Evolutionary conservation across 2,113 vertebrate species (phyloP).

Genomic region (Menidia beryllina): DNA sequence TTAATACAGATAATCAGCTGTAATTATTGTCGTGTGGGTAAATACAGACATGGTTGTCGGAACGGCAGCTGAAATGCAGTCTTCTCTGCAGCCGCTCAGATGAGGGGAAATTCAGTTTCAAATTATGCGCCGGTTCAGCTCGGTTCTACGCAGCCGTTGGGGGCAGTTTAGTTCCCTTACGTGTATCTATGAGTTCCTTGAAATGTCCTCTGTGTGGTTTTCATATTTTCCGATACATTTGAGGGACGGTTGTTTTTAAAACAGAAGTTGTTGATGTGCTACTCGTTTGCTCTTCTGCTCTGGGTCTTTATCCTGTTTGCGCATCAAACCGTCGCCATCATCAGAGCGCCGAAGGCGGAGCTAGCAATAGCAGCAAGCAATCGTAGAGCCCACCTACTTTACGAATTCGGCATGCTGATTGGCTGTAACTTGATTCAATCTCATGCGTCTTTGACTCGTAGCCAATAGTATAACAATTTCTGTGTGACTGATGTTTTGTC

Average conservation of each 20-base stretch:
- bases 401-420: slow-evolving; percentile 25
- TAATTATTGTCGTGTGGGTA: slow-evolving; percentile 26
- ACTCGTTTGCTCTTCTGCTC: slow-evolving; percentile 60
- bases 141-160: slow-evolving; percentile 63
- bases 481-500: slow-evolving; percentile 47
- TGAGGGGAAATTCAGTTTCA: slow-evolving; percentile 58
- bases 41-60: slow-evolving; percentile 58
- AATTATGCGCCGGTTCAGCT: slow-evolving; percentile 73
- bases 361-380: slow-evolving; percentile 36
- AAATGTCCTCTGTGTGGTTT: slow-evolving; percentile 57
- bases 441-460: neutral
- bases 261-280: slow-evolving; percentile 64
- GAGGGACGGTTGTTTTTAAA: slow-evolving; percentile 30
- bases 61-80: slow-evolving; percentile 58
- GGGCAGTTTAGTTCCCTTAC: slow-evolving; percentile 15
- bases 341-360: slow-evolving; percentile 68
- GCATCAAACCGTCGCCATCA: slow-evolving; percentile 81
- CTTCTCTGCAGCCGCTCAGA: slow-evolving; percentile 41
- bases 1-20: neutral
- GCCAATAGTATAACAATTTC: slow-evolving; percentile 40
- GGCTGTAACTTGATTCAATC: slow-evolving; percentile 26
- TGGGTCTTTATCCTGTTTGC: slow-evolving; percentile 77
- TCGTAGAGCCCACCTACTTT: slow-evolving; percentile 49
- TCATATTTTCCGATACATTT: neutral
- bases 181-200: slow-evolving; percentile 47